These are phyloP conservation scores for Emydocephalus ijimae DNA, from an alignment of 2,113 vertebrate genomes.

Conservation along the genomic window DNA sequence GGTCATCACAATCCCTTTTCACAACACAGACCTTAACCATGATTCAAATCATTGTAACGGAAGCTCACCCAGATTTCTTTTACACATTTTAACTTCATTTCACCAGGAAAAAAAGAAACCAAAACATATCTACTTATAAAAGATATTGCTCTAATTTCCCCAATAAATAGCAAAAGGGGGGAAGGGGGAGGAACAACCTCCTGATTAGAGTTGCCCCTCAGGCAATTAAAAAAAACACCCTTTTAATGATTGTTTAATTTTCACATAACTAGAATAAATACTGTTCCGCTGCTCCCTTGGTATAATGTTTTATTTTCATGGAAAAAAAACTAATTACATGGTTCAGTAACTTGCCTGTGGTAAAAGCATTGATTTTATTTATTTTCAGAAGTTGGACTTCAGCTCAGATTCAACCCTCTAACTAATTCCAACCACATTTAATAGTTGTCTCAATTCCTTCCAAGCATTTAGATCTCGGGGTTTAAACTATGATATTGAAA, in stretches of 20 bases:
- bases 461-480: slow-evolving; percentile 23
- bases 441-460: slow-evolving; percentile 43
- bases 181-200: background rate
- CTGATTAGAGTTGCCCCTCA: slow-evolving; percentile 52
- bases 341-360: slow-evolving; percentile 67
- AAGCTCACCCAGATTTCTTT: slow-evolving; percentile 58
- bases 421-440: slow-evolving; percentile 57
- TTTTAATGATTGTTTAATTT: slow-evolving; percentile 71
- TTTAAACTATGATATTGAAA: slow-evolving; percentile 6
- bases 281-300: slow-evolving; percentile 55
- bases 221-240: slow-evolving; percentile 61
- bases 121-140: slow-evolving; percentile 26
- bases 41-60: slow-evolving; percentile 34
- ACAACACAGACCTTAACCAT: slow-evolving; percentile 40
- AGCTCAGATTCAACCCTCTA: slow-evolving; percentile 46
- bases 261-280: slow-evolving; percentile 57
- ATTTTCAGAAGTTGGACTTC: slow-evolving; percentile 67
- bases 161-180: slow-evolving; percentile 24
- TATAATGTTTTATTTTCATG: slow-evolving; percentile 64
- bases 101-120: slow-evolving; percentile 26
- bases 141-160: slow-evolving; percentile 41
- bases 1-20: background rate
- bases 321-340: slow-evolving; percentile 68
- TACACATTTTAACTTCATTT: slow-evolving; percentile 50
- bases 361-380: slow-evolving; percentile 72